Evolutionary conservation across 2,797 vertebrate genomes (phyloP).

Genomic region (Rhincodon typus): DNA sequence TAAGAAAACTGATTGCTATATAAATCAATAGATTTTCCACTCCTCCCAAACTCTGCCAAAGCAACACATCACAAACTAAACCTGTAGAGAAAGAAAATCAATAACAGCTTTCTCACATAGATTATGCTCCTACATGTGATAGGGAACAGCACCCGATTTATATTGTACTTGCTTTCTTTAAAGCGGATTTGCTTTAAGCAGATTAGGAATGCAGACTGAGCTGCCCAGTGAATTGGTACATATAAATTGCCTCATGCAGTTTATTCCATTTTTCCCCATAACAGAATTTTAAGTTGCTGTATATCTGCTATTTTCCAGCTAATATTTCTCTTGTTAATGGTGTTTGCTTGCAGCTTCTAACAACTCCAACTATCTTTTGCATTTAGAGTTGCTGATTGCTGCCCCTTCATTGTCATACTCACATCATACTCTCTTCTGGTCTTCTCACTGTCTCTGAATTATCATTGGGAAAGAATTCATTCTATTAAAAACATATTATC

Average conservation of each 20-base stretch:
- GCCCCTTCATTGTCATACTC: not conserved
- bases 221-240: not conserved
- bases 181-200: not conserved
- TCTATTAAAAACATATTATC: not conserved
- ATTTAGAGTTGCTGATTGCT: not conserved
- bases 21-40: not conserved
- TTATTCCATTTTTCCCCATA: not conserved
- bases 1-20: not conserved
- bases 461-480: not conserved
- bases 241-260: not conserved
- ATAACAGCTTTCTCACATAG: not conserved
- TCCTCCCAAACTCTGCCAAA: not conserved
- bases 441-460: not conserved
- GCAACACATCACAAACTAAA: not conserved
- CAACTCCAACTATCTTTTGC: not conserved
- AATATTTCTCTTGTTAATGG: not conserved
- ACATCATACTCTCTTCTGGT: not conserved
- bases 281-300: not conserved
- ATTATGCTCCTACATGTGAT: not conserved
- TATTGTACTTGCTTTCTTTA: not conserved
- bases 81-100: not conserved
- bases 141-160: not conserved
- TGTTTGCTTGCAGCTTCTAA: not conserved
- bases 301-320: not conserved
- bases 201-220: not conserved